Evolutionary conservation across 2,888 invertebrate species (phyloP), one percentile per base, ranked within the genome.

Genomic region (Pristionchus arcanus): DNA sequence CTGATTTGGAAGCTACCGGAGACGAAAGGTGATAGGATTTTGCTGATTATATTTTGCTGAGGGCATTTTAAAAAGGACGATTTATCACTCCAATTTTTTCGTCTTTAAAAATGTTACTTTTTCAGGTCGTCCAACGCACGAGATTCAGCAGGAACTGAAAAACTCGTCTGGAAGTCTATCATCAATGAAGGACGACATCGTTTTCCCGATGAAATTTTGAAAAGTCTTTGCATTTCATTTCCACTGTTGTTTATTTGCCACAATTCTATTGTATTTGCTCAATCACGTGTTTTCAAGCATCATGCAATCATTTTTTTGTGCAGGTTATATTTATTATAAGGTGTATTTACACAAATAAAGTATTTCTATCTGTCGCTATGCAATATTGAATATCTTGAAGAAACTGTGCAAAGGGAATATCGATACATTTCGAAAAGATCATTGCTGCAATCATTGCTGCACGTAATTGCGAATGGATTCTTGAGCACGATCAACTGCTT

Each of bases 1-100:
- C 84, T 85, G 4, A 59, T 31, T 0, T 55, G 59, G 84, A 55
- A 85, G 28, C 49, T 85, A 21, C 84, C 84, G 34, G 84, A 85
- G 59, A 85, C 84, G 13, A 85, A 85, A 21, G 84, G 81, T 81
- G 53, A 49, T 9, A 42, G 21, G 19, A 21, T 34, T n/a, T n/a
- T 31, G 31, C 13, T 31, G 31, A 71, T 28, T 11, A 71, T 31
- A 11, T 28, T n/a, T 21, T 28, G 5, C 7, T 71, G 31, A 71
- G 25, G n/a, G 42, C 21, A 11, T 42, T 34, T 42, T 9, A 21
- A 9, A 42, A 21, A 42, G 2, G 42, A 5, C 42, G 13, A 77
- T n/a, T n/a, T n/a, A 42, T 77, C 7, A 25, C 28, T 9, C 5
- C 25, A 81, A n/a, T 25, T 34, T n/a, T 13, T 21, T 53, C 2